Percentiles rank a stretch among this genome's conserved stretches.
phyloP scores from a whole-genome alignment of 2,113 vertebrate genomes.

The Bombycilla garrulus region DNA sequence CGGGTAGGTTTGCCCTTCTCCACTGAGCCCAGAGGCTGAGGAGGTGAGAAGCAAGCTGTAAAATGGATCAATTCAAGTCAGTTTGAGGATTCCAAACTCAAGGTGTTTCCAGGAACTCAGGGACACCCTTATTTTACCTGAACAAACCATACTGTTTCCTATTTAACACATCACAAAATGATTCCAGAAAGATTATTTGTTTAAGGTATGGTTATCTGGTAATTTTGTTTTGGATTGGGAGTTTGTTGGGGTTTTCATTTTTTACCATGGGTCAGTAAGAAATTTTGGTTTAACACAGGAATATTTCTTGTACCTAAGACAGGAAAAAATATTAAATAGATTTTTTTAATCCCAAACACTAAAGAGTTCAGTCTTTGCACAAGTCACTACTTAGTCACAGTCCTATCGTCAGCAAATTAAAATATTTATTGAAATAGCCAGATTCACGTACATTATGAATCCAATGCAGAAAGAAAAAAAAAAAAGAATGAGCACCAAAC shows the following conservation, averaged over 20 bases:
- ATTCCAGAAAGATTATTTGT: not conserved
- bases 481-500: not conserved
- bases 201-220: not conserved
- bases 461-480: not conserved
- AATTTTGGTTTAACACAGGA: not conserved
- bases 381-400: not conserved
- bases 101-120: not conserved
- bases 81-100: rapidly evolving
- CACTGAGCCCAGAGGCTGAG: not conserved
- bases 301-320: not conserved
- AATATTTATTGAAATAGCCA: not conserved
- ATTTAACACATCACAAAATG: not conserved
- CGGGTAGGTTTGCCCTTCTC: not conserved
- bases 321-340: not conserved
- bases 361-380: not conserved
- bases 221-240: not conserved
- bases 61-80: rapidly evolving
- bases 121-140: not conserved
- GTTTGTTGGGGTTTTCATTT: not conserved
- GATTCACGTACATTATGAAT: not conserved
- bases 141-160: not conserved
- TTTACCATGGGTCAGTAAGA: not conserved
- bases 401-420: not conserved
- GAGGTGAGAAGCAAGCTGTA: not conserved
- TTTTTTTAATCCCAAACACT: not conserved